A percentile compares a stretch with the other conserved stretches of the same genome.
Conservation (phyloP, 2,113 vertebrate genomes). For the human region DNA sequence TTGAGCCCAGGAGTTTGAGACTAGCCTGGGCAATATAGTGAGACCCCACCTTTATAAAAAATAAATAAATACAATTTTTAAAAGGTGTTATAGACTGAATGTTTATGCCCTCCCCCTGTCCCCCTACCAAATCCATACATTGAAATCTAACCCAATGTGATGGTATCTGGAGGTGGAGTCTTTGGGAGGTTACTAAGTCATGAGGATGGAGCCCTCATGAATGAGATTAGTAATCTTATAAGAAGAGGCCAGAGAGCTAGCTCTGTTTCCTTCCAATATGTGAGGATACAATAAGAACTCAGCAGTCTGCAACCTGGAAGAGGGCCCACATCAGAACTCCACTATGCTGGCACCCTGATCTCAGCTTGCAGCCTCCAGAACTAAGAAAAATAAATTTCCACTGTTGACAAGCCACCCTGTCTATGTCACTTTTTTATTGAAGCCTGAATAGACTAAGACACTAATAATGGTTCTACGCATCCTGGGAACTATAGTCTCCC, state of each 20-base stretch:
- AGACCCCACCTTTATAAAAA: too few relatives aligned
- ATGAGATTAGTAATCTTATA: neutral
- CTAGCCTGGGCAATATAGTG: too few relatives aligned
- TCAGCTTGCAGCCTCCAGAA: neutral
- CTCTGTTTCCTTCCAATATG: neutral
- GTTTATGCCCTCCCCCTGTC: neutral
- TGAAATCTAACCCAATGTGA: neutral
- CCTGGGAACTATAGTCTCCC: neutral
- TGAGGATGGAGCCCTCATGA: neutral
- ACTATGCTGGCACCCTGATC: neutral
- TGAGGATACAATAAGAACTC: neutral
- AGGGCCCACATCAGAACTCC: neutral
- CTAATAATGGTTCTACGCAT: neutral
- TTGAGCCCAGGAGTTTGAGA: too few relatives aligned
- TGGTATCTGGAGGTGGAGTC: neutral
- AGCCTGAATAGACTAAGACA: neutral
- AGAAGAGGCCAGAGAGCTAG: neutral
- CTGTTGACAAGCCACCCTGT: neutral
- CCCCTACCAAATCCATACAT: neutral
- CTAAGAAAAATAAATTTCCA: neutral
- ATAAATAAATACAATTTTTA: too few relatives aligned
- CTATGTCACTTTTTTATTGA: neutral
- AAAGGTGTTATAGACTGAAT: neutral
- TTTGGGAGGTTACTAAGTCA: neutral
- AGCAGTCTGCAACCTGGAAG: neutral